Conservation (phyloP, 2,888 invertebrate species). For the Meandrusa payeni region DNA sequence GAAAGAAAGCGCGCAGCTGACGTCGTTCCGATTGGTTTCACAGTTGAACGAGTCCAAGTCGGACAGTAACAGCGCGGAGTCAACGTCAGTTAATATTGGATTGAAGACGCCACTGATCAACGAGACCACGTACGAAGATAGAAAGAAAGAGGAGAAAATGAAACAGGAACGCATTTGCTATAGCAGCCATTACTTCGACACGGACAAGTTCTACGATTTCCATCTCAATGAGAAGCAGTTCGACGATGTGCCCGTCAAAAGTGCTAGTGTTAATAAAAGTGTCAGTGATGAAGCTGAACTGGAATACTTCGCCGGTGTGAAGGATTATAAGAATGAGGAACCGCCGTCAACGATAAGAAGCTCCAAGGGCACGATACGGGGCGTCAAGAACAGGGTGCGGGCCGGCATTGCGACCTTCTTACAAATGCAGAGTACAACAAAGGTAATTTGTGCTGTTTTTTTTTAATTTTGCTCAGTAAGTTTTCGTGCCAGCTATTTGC, state of each 20-base stretch:
- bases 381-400: slow-evolving; percentile 95
- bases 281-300: slow-evolving; percentile 74
- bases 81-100: slow-evolving; percentile 45
- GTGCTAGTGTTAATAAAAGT: slow-evolving; percentile 70
- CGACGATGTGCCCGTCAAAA: slow-evolving; percentile 66
- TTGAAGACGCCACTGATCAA: slow-evolving; percentile 76
- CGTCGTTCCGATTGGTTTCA: slow-evolving; percentile 77
- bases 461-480: slow-evolving; percentile 42
- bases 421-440: slow-evolving; percentile 88
- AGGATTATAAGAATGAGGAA: slow-evolving; percentile 84
- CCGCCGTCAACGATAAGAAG: slow-evolving; percentile 91
- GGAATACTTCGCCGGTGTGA: slow-evolving; percentile 90
- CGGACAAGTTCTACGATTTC: slow-evolving; percentile 90
- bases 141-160: slow-evolving; percentile 75
- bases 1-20: slow-evolving; percentile 74
- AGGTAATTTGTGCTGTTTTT: slow-evolving; percentile 82
- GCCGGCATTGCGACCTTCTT: slow-evolving; percentile 98
- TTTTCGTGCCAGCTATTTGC: slow-evolving; percentile 41
- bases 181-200: slow-evolving; percentile 83
- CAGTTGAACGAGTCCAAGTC: slow-evolving; percentile 68
- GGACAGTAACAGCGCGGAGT: slow-evolving; percentile 49
- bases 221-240: slow-evolving; percentile 88
- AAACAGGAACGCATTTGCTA: slow-evolving; percentile 67
- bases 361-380: slow-evolving; percentile 95
- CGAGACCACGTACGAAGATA: slow-evolving; percentile 85